Conservation (phyloP, 53 echinoderm and acorn worm species). For the Temnopleurus reevesii region DNA sequence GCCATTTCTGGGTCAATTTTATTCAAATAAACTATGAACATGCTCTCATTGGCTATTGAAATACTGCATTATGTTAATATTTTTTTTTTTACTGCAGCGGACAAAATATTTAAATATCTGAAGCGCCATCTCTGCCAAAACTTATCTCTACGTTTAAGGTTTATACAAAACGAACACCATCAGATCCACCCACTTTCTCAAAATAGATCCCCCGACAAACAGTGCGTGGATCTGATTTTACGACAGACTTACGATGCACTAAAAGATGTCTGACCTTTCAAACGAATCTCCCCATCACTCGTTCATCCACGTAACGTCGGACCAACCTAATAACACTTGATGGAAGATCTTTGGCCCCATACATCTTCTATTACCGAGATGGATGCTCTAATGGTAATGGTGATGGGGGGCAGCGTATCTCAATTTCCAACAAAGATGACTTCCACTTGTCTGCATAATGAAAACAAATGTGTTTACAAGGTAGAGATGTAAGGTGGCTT, state of each 20-base stretch:
- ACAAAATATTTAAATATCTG: too few species aligned
- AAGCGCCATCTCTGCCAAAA: too few species aligned
- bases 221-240: too few species aligned
- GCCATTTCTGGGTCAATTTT: too few species aligned
- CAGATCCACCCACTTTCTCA: too few species aligned
- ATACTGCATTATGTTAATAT: too few species aligned
- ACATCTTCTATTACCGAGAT: background rate
- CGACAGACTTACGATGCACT: constrained; percentile 12
- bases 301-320: constrained; percentile 5
- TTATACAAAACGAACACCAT: too few species aligned
- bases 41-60: too few species aligned
- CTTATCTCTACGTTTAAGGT: too few species aligned
- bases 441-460: constrained; percentile 35
- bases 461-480: constrained; percentile 49
- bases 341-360: background rate
- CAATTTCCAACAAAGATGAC: background rate
- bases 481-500: background rate
- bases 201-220: too few species aligned
- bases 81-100: too few species aligned
- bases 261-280: constrained; percentile 5
- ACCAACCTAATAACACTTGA: background rate
- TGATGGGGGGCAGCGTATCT: background rate
- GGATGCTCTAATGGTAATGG: constrained; percentile 15
- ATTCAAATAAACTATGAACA: too few species aligned
- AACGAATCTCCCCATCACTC: background rate